Conservation (phyloP, 2,888 invertebrate genomes). For the Odontocerum albicorne region DNA sequence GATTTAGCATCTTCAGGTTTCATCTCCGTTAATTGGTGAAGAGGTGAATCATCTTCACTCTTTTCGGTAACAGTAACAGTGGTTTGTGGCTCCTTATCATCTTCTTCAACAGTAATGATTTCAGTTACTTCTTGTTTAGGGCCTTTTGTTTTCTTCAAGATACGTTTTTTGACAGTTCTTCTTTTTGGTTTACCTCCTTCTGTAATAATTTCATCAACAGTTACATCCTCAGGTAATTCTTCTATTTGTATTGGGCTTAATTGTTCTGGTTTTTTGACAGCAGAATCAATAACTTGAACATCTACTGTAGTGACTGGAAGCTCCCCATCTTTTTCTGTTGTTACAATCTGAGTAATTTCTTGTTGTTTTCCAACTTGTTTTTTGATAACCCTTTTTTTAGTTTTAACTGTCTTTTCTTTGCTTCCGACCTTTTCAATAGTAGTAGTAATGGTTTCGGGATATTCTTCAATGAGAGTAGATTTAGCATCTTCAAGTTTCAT, state of each 20-base stretch:
- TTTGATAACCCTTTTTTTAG: conserved; percentile 47
- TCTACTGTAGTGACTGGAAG: conserved; percentile 43
- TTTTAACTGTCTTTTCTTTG: conserved; percentile 23
- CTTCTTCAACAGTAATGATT: conserved; percentile 41
- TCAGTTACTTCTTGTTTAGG: conserved; percentile 43
- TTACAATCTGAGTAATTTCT: conserved; percentile 44
- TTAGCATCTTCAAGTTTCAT: conserved; percentile 38
- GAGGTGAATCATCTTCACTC: conserved; percentile 41
- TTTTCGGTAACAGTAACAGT: conserved; percentile 37
- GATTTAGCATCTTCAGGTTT: no score
- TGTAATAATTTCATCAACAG: conserved; percentile 37
- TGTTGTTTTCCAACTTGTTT: conserved; percentile 39
- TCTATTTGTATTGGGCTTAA: conserved; percentile 17
- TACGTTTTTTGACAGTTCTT: conserved; percentile 40
- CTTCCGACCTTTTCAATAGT: conserved; percentile 38
- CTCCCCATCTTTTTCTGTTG: conserved; percentile 48
- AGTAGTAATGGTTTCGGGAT: conserved; percentile 48
- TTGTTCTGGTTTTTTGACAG: conserved; percentile 24
- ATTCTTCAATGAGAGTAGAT: conserved; percentile 39
- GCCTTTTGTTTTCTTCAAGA: conserved; percentile 41
- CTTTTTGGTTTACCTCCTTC: conserved; percentile 40
- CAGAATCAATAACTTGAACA: background rate
- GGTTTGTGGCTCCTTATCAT: conserved; percentile 34
- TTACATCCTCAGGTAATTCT: conserved; percentile 39
- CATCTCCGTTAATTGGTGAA: background rate